A percentile compares a stretch with the other conserved stretches of the same genome.
Evolutionary conservation across 2,113 vertebrate species (phyloP).

Genomic region (Bubo scandiacus): DNA sequence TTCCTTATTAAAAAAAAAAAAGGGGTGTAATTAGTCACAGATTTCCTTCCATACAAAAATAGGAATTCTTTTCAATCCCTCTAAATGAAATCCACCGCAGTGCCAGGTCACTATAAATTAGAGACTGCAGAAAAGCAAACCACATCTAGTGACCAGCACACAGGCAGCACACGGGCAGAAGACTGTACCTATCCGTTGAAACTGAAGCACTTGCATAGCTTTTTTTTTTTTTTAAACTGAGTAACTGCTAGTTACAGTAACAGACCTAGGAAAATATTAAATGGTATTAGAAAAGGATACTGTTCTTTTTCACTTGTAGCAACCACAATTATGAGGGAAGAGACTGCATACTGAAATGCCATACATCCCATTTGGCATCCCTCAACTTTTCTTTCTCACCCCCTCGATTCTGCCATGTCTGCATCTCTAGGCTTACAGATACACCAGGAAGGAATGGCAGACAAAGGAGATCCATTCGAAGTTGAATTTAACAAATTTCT

Average conservation of each 20-base stretch:
- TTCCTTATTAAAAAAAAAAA: neutral
- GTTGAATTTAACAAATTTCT: neutral
- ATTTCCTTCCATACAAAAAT: neutral
- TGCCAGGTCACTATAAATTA: neutral
- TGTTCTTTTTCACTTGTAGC: neutral
- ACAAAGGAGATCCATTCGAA: neutral
- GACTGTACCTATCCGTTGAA: neutral
- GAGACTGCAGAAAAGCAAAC: neutral
- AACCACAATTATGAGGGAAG: neutral
- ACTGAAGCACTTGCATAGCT: neutral
- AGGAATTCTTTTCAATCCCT: neutral
- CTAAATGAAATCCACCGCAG: neutral
- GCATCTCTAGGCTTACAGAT: neutral
- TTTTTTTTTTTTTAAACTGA: too few species aligned
- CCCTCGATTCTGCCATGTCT: neutral
- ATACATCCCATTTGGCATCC: neutral
- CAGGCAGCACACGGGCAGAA: rapidly evolving
- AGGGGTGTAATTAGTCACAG: neutral
- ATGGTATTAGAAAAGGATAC: neutral
- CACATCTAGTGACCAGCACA: neutral
- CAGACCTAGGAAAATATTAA: neutral
- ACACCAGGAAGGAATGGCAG: neutral
- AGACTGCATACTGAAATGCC: neutral
- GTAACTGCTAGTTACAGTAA: neutral
- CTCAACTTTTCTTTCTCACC: neutral